Conservation (phyloP, 2,113 vertebrate genomes). For the Etheostoma cragini region DNA sequence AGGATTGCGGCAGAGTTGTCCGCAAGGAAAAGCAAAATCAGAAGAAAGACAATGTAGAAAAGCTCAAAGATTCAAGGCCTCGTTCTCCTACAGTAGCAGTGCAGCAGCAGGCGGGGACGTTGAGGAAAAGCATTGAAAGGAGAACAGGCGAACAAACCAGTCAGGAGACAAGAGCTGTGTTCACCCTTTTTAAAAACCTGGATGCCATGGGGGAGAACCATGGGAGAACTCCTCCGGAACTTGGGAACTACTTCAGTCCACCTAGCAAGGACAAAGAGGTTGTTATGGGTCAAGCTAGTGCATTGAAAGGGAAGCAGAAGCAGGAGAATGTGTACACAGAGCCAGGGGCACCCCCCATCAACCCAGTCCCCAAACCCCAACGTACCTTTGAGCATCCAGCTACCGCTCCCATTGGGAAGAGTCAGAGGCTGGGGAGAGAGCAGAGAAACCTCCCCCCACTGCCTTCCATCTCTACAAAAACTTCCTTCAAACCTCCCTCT, state of each 20-base stretch:
- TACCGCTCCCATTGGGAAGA: slow-evolving; percentile 49
- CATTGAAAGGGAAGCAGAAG: slow-evolving; percentile 52
- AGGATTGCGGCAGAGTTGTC: neutral
- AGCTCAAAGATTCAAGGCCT: slow-evolving; percentile 36
- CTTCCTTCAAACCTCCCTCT: slow-evolving; percentile 85
- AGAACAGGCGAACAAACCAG: slow-evolving; percentile 63
- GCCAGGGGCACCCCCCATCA: slow-evolving; percentile 84
- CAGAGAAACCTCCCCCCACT: slow-evolving; percentile 88
- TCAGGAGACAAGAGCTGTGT: slow-evolving; percentile 86
- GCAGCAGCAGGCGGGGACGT: slow-evolving; percentile 62
- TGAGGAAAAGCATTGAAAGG: slow-evolving; percentile 58
- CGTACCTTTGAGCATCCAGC: slow-evolving; percentile 90
- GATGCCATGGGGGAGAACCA: slow-evolving; percentile 88
- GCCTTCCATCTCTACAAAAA: slow-evolving; percentile 84
- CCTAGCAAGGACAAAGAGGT: slow-evolving; percentile 77
- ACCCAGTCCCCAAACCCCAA: slow-evolving; percentile 90
- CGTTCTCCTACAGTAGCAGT: slow-evolving; percentile 25
- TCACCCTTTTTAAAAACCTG: slow-evolving; percentile 89
- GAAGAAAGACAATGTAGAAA: slow-evolving; percentile 56
- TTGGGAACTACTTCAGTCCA: slow-evolving; percentile 91
- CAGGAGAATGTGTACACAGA: slow-evolving; percentile 85
- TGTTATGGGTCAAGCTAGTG: slow-evolving; percentile 42
- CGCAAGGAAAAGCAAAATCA: slow-evolving; percentile 23
- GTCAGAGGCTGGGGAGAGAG: slow-evolving; percentile 68
- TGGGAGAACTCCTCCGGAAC: slow-evolving; percentile 83